A percentile compares a stretch with the other conserved stretches of the same genome.
These are phyloP conservation scores for Eidolon dupreanum DNA, from an alignment of 2,797 vertebrate genomes.

Conservation along the genomic window DNA sequence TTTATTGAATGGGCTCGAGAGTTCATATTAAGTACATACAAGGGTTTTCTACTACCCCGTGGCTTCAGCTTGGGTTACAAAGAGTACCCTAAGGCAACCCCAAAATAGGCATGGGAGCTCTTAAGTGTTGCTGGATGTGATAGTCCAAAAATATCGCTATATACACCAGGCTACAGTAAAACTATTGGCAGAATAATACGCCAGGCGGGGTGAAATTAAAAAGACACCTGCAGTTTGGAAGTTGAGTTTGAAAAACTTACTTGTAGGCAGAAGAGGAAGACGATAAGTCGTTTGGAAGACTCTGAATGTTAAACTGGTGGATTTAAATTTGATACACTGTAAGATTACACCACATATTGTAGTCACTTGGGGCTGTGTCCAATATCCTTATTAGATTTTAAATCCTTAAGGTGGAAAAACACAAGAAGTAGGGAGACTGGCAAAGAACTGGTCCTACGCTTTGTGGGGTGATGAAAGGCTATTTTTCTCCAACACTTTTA, in stretches of 20 bases:
- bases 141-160: neutral
- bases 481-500: neutral
- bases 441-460: neutral
- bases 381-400: neutral
- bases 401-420: neutral
- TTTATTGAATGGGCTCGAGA: neutral
- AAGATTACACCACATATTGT: neutral
- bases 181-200: neutral
- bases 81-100: fast-evolving
- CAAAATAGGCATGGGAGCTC: neutral
- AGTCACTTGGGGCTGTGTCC: neutral
- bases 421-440: neutral
- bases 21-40: neutral
- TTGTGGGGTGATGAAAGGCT: neutral
- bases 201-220: neutral
- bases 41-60: neutral
- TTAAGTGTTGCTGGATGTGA: neutral
- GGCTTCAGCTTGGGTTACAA: neutral
- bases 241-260: neutral
- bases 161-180: neutral
- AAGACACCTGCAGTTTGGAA: neutral
- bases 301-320: neutral
- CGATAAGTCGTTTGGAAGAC: neutral
- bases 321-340: neutral
- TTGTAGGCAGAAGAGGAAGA: neutral